Evolutionary conservation across 2,888 invertebrate species (phyloP), one percentile per base, ranked within the genome.

Genomic region (Empis livida): DNA sequence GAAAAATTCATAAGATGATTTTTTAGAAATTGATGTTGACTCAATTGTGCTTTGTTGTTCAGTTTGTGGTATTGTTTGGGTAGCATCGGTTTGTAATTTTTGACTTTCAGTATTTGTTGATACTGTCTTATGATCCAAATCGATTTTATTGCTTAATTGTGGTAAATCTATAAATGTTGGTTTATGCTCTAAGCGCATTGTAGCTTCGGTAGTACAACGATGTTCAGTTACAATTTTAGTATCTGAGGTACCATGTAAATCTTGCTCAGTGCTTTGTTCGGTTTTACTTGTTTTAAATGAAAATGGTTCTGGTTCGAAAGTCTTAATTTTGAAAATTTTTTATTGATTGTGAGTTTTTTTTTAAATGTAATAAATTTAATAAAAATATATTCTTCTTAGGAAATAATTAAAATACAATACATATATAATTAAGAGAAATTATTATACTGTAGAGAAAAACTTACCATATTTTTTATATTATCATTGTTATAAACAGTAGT

Each of bases 1-100:
- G 57, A 82, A 82, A 60, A 77, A 82, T 56, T 78, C 79, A 42
- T 80, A 67, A 2, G 82, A 80, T 46, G 78, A 77, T 53, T 79
- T 73, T 55, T 77, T 80, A 16, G 48, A 52, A 49, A 49, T 56
- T 1, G 75, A 75, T 40, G 71, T 70, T 1, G 74, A 75, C 59
- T 77, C 74, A 45, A 77, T 69, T 9, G 46, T 32, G 5, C 35
- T n/a, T 27, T 27, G 23, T 8, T 27, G 5, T 6, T 27, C 23
- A 27, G 23, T 9, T n/a, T 35, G 60, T 20, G 65, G 61, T 44
- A 59, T 57, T 49, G 57, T 60, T 55, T 64, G 62, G 47, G 61
- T 59, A 10, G 55, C 46, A 46, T 61, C 60, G 9, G 56, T 55
- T 52, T 56, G 56, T 15, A 55, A 57, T 51, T 53, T 49, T 23